phyloP scores from a whole-genome alignment of 2,888 invertebrate genomes.

The Lithophane socia region DNA sequence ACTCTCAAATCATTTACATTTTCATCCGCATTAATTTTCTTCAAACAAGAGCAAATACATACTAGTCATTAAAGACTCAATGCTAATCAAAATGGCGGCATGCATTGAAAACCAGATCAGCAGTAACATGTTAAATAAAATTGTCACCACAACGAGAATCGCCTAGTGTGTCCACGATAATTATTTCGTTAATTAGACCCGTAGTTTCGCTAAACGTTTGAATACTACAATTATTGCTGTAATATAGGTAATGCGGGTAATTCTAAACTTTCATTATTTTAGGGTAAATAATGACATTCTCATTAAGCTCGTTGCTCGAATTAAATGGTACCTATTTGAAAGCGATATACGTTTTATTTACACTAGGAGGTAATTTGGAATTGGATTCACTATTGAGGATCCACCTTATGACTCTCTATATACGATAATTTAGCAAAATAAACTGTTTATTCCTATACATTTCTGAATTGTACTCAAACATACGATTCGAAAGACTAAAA shows the following conservation, averaged over 20 bases:
- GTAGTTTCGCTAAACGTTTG: conserved; percentile 74
- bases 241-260: conserved; percentile 51
- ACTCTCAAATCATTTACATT: background rate
- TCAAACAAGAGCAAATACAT: background rate
- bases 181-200: conserved; percentile 79
- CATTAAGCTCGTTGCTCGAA: conserved; percentile 22
- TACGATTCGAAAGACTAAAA: background rate
- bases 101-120: conserved; percentile 40
- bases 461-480: background rate
- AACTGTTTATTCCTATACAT: background rate
- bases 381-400: background rate
- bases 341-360: conserved; percentile 11
- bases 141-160: conserved; percentile 49
- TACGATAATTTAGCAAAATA: background rate
- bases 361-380: background rate
- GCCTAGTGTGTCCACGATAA: conserved; percentile 70
- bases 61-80: background rate
- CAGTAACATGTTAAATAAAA: conserved; percentile 55
- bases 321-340: conserved; percentile 33
- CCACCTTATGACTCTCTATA: background rate
- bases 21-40: background rate
- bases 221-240: conserved; percentile 58
- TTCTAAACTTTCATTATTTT: conserved; percentile 53
- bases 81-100: conserved; percentile 46
- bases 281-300: conserved; percentile 30